Conservation (phyloP, 2,113 vertebrate genomes). For the Petroica traversi region DNA sequence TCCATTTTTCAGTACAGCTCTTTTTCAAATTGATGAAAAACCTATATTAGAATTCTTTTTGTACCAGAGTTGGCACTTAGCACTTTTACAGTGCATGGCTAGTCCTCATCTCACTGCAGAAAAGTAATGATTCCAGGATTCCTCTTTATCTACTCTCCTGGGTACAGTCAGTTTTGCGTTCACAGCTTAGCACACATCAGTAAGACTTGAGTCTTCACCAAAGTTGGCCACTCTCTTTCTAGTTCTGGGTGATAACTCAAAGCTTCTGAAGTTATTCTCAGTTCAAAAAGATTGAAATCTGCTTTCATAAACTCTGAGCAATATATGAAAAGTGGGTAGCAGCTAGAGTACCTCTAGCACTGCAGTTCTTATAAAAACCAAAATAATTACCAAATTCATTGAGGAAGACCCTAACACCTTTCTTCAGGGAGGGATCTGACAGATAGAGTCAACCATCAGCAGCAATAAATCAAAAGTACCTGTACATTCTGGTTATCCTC, state of each 20-base stretch:
- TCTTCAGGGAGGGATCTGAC: not conserved
- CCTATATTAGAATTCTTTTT: not conserved
- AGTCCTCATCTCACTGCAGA: not conserved
- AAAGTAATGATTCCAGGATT: not conserved
- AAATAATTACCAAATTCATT: not conserved
- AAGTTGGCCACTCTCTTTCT: not conserved
- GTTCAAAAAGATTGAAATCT: not conserved
- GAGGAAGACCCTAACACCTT: not conserved
- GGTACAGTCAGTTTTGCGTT: not conserved
- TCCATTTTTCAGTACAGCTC: not conserved
- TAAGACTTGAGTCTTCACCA: not conserved
- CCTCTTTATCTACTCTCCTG: not conserved
- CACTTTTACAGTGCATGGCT: rapidly evolving
- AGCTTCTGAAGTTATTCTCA: not conserved
- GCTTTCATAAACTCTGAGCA: not conserved
- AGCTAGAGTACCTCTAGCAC: not conserved
- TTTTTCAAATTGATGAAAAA: not conserved
- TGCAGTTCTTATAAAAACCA: not conserved
- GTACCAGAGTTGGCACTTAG: not conserved
- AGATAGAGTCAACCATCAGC: not conserved
- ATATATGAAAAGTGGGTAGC: not conserved
- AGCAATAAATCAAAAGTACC: not conserved
- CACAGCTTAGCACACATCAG: not conserved
- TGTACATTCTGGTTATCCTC: not conserved
- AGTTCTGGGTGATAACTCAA: not conserved